A percentile compares a stretch with the other conserved stretches of the same genome.
phyloP scores from a whole-genome alignment of 1,140 invertebrate genomes.

The Danaus plexippus region DNA sequence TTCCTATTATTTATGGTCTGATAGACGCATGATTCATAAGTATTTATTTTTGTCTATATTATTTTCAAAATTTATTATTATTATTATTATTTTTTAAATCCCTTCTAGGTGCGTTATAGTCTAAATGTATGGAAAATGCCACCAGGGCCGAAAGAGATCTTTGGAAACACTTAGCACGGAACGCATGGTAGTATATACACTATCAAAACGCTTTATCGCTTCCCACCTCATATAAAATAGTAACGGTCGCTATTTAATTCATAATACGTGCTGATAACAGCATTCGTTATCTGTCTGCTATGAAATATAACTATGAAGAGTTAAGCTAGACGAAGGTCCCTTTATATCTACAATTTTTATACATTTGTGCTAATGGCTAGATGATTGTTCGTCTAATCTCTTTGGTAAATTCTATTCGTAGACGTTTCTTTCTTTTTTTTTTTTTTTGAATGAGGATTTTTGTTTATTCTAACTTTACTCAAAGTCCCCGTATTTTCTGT shows the following conservation, averaged over 20 bases:
- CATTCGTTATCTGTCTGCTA: too few relatives aligned
- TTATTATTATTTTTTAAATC: conserved; percentile 40
- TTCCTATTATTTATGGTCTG: conserved; percentile 36
- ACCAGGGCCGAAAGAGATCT: conserved; percentile 70
- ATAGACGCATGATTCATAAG: conserved; percentile 28
- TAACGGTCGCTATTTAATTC: too few relatives aligned
- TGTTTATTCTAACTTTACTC: conserved; percentile 15
- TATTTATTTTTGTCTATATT: conserved; percentile 22
- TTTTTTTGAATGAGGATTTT: conserved; percentile 11
- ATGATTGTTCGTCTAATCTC: too few relatives aligned
- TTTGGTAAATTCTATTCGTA: too few relatives aligned
- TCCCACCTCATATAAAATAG: conserved; percentile 9
- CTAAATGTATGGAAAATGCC: conserved; percentile 53
- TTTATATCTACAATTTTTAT: too few relatives aligned
- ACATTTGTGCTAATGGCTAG: too few relatives aligned
- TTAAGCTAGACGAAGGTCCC: too few relatives aligned
- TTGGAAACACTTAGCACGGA: conserved; percentile 42
- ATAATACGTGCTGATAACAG: too few relatives aligned
- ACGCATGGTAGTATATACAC: conserved; percentile 50
- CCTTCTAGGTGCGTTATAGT: conserved; percentile 55
- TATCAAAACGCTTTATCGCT: conserved; percentile 39
- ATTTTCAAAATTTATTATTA: conserved; percentile 41
- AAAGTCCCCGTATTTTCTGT: conserved; percentile 13
- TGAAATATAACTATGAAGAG: too few relatives aligned
- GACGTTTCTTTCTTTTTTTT: conserved; percentile 10